Evolutionary conservation across 1,140 invertebrate genomes (phyloP), one percentile per base, ranked within the genome.

Genomic region (Meloidogyne floridensis): DNA sequence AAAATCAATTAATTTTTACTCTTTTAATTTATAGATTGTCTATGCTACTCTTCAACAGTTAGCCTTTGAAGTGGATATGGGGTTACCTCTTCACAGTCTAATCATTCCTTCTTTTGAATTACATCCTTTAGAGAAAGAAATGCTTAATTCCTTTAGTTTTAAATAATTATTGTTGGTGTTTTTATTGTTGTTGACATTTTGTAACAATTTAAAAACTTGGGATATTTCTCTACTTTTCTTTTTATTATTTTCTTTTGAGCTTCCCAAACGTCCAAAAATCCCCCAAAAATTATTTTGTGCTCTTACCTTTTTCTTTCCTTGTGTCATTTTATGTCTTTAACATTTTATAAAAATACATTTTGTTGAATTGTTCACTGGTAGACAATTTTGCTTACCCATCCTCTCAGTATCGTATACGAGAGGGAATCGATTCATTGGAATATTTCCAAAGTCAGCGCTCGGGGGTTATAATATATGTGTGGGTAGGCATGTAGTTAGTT

Each of bases 21-120:
- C 4, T 47, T 47, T 47, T 47, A 6, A 6, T 47, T 59, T 59
- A 59, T 65, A 65, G 59, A 65, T 65, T 65, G 15, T 65, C n/a
- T 65, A 65, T 18, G 59, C 59, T 4, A 65, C 59, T n/a, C 59
- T 65, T n/a, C 59, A 15, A 6, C 59, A 65, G 59, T n/a, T 65
- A 65, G 59, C 59, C 7, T 65, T 65, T 65, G 59, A 65, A 2
- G 59, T 65, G 15, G 59, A 65, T 65, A 65, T 65, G 59, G 97
- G 97, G 18, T 90, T 91, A 43, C 97, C 97, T 32, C 92, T 98
- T 70, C 97, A 99, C 92, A 98, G 95, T 74, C 91, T 99, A 6
- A 93, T 99, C 32, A 94, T 99, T 88, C 87, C 87, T 43, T 11
- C 75, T 15, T 86, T 87, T 32, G 42, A 84, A 32, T 77, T 87